These are phyloP conservation scores for Thamnophis elegans DNA, from an alignment of 2,797 vertebrate species.

Conservation along the genomic window DNA sequence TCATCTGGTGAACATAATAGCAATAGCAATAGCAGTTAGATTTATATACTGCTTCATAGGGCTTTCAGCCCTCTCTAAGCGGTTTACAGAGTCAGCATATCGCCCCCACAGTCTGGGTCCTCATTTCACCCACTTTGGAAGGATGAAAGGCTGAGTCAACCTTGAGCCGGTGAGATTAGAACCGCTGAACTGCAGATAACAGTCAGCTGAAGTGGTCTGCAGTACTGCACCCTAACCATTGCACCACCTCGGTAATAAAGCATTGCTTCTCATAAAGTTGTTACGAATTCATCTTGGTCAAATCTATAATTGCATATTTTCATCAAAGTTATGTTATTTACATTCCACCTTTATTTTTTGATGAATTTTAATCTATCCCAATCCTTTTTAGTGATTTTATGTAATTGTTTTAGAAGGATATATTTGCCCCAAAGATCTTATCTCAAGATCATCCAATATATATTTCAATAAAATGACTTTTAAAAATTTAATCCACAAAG, in stretches of 20 bases:
- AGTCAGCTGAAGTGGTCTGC: too few relatives aligned
- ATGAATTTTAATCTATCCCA: slow-evolving; percentile 43
- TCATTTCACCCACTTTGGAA: too few relatives aligned
- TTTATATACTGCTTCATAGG: too few relatives aligned
- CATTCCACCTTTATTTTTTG: slow-evolving; percentile 34
- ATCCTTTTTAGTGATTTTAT: slow-evolving; percentile 50
- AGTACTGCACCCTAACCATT: too few relatives aligned
- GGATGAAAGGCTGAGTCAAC: too few relatives aligned
- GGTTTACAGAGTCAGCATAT: too few relatives aligned
- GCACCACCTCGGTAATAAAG: too few relatives aligned
- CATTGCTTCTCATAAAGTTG: slow-evolving; percentile 15
- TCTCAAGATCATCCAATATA: slow-evolving; percentile 24
- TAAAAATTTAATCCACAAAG: slow-evolving; percentile 38
- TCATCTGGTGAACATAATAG: slow-evolving; percentile 34
- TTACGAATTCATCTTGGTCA: slow-evolving; percentile 2
- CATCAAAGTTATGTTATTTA: slow-evolving; percentile 37
- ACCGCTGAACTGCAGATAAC: too few relatives aligned
- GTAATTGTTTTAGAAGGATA: slow-evolving; percentile 17
- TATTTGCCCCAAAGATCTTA: slow-evolving; percentile 41
- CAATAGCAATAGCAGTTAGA: too few relatives aligned
- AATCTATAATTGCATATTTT: neutral
- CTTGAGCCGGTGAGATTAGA: too few relatives aligned
- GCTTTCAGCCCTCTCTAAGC: too few relatives aligned
- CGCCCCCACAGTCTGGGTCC: too few relatives aligned
- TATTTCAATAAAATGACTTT: slow-evolving; percentile 32